Base-by-base conservation (phyloP, 2,113 vertebrate species). In the Cygnus buccinator region DNA sequence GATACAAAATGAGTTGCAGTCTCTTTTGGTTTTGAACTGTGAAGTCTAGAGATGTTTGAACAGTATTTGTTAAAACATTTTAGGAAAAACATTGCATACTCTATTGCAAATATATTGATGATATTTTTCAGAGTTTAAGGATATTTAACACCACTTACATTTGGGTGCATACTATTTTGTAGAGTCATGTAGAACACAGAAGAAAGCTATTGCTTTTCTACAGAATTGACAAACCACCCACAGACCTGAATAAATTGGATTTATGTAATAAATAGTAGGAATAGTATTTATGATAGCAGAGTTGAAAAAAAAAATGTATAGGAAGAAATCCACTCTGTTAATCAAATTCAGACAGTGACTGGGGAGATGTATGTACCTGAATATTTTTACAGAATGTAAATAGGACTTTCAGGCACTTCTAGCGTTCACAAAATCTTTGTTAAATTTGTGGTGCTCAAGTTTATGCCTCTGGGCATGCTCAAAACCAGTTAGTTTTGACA, bases 21-120 rank as follows among this genome's bases (percentile, higher is more conserved):
- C 12, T 90, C 46, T 85, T 62, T 72, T 74, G 54, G 41, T 55
- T 92, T 94, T 83, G 55, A 94, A 68, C 62, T 93, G 82, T 83
- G 39, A 76, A 83, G 4, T 13, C 61, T 82, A 17, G 52, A 66
- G 28, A 4, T 77, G 14, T 92, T 92, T 88, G 21, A 2, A 3
- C 16, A 59, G 25, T 63, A 62, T 76, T 77, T 63, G 17, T 29
- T 66, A 74, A 82, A 82, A 83, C 33, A 70, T 50, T 83, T 87
- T 18, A n/a, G 39, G 37, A 63, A 88, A 91, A 94, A 43, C 11
- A 77, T 35, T 73, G 15, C 7, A 4, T 61, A 29, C 20, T 58
- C 35, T 65, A 3, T 58, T 90, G 37, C 33, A 81, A 48, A 73
- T 43, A 25, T 59, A 44, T 41, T 76, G 22, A 12, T 50, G 50